Percentiles rank a stretch among this genome's conserved stretches.
Conservation (phyloP, 2,113 vertebrate genomes). For the Erpornis zantholeuca region DNA sequence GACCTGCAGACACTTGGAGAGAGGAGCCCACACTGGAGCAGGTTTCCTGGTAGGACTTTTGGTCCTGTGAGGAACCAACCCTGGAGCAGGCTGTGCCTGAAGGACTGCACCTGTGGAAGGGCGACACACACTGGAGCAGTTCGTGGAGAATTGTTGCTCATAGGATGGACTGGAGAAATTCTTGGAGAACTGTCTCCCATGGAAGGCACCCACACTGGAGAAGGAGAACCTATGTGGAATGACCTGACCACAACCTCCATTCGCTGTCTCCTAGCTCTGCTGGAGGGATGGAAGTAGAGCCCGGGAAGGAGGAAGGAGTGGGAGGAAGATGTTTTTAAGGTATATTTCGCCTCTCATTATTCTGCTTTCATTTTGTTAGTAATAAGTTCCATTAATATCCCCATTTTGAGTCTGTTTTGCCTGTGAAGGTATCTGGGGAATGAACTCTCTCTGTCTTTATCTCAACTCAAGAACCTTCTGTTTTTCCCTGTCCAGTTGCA, state of each 20-base stretch:
- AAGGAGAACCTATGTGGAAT: neutral
- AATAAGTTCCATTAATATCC: neutral
- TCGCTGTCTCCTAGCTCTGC: neutral
- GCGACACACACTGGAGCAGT: neutral
- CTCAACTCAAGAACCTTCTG: too few species aligned
- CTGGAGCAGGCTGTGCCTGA: neutral
- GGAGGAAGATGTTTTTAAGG: neutral
- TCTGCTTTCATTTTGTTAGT: neutral
- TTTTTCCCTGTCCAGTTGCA: neutral
- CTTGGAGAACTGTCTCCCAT: neutral
- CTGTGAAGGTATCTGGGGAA: neutral
- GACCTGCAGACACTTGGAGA: neutral
- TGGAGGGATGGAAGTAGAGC: neutral
- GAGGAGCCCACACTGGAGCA: neutral
- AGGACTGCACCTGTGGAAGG: neutral
- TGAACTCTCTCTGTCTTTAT: neutral
- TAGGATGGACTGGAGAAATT: neutral
- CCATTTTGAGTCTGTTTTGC: neutral
- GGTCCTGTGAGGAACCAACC: neutral
- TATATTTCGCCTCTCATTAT: neutral
- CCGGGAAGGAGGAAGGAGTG: fast-evolving
- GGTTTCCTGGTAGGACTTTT: neutral
- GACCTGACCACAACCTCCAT: neutral
- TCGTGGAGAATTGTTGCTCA: neutral
- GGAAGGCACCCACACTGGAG: neutral